Conservation (phyloP, 2,113 vertebrate genomes). For the Larimichthys polyactis region DNA sequence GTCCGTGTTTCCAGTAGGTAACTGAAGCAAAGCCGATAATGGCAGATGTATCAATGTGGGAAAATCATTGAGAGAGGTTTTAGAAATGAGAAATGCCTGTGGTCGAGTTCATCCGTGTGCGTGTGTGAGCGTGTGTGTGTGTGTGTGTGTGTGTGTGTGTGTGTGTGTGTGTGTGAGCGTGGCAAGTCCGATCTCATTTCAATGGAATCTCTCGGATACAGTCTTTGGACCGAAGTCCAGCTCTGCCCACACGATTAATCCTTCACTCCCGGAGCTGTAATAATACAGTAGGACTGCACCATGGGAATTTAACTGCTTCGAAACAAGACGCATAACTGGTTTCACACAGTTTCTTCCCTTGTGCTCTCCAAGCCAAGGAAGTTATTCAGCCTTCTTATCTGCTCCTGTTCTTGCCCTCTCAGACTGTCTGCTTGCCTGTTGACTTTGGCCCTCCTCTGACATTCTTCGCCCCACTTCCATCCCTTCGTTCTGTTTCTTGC, state of each 20-base stretch:
- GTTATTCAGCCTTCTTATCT: conserved; percentile 21
- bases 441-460: conserved; percentile 59
- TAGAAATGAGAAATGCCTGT: conserved; percentile 42
- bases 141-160: conserved; percentile 29
- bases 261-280: conserved; percentile 41
- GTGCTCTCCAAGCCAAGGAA: conserved; percentile 1
- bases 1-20: conserved; percentile 50
- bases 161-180: conserved; percentile 22
- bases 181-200: conserved; percentile 70
- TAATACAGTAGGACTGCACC: conserved; percentile 36
- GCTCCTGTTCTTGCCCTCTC: conserved; percentile 20
- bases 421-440: conserved; percentile 61
- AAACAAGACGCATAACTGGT: conserved; percentile 3
- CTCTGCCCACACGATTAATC: conserved; percentile 67
- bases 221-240: conserved; percentile 43
- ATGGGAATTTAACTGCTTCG: conserved; percentile 22
- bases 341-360: conserved; percentile 5
- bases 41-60: conserved; percentile 47
- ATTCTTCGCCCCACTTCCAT: not conserved
- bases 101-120: conserved; percentile 12
- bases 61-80: conserved; percentile 62
- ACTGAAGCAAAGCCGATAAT: conserved; percentile 49
- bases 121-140: conserved; percentile 30
- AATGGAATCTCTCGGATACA: conserved; percentile 70
- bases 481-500: conserved; percentile 19